These are phyloP conservation scores for Alca torda DNA, from an alignment of 2,797 vertebrate species.

Conservation along the genomic window DNA sequence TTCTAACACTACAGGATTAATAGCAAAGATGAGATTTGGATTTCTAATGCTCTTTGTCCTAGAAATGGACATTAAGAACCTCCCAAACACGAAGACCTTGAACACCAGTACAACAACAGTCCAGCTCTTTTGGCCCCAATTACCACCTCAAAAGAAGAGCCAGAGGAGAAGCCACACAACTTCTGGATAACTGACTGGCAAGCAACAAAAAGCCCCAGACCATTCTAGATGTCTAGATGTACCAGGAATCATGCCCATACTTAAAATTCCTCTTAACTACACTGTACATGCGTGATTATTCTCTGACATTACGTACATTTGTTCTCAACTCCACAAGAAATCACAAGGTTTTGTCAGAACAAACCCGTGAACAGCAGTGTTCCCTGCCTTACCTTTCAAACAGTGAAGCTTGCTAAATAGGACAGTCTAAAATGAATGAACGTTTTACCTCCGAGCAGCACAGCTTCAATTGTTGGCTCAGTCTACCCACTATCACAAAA, in stretches of 20 bases:
- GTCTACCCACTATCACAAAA: not conserved
- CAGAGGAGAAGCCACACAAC: not conserved
- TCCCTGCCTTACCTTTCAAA: not conserved
- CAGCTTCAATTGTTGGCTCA: not conserved
- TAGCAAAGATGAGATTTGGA: not conserved
- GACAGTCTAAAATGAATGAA: not conserved
- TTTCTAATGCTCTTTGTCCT: not conserved
- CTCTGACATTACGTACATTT: not conserved
- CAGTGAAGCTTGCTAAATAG: not conserved
- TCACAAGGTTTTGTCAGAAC: not conserved
- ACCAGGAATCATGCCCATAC: not conserved
- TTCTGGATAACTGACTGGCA: not conserved
- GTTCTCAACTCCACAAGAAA: not conserved
- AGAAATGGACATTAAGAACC: not conserved
- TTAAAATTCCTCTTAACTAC: not conserved
- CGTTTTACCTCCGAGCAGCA: not conserved
- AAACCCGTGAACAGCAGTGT: not conserved
- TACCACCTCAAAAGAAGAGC: not conserved
- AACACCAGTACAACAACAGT: not conserved
- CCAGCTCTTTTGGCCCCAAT: not conserved
- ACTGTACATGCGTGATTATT: not conserved
- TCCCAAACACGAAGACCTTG: not conserved
- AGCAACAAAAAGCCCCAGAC: not conserved
- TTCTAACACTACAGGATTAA: not conserved
- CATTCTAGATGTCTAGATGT: not conserved